Base-by-base conservation (phyloP, 2,113 vertebrate genomes). In the Menura novaehollandiae region DNA sequence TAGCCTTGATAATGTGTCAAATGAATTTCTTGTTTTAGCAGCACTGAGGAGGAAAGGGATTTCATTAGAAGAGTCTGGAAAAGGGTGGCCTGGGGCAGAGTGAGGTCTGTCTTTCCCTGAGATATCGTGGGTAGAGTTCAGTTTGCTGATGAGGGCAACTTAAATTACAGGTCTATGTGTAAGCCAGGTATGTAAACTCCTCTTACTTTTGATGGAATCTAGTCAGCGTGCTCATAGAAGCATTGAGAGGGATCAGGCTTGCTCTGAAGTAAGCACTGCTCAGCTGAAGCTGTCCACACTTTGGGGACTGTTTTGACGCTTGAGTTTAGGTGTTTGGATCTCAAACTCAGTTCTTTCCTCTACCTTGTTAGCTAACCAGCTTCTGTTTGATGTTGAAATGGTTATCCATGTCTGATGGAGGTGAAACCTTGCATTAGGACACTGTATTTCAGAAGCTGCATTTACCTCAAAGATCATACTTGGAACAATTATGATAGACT, bases 241-340 rank as follows among this genome's bases (percentile, higher is more conserved):
- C 0, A 1, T 8, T 30, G 51, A 56, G 62, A 30, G 49, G 56
- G 27, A 71, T 75, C 62, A 44, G 77, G 13, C 24, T 87, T 6
- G 0, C 18, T 18, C 32, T 66, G 78, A 68, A 58, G 67, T 6
- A 17, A 35, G 56, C 41, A 15, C 5, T 0, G 1, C 41, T 89
- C 22, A 44, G 19, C 32, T 44, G 67, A 60, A 55, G 33, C 32
- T 66, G 15, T 52, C 24, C 52, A 0, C 0, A 1, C 22, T 68
- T 68, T 72, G 46, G 26, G 39, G 19, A 13, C 60, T 59, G 15
- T 37, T 20, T 6, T 79, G 53, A 33, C 18, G 20, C 19, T 68
- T 56, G 14, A 63, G 15, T 49, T 77, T 49, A 51, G 39, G 12
- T 67, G 43, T 72, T 74, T 1, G 2, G 10, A 68, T 72, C 30